These are phyloP conservation scores for Dipus sagitta DNA, from an alignment of 2,797 vertebrate species.

Conservation along the genomic window DNA sequence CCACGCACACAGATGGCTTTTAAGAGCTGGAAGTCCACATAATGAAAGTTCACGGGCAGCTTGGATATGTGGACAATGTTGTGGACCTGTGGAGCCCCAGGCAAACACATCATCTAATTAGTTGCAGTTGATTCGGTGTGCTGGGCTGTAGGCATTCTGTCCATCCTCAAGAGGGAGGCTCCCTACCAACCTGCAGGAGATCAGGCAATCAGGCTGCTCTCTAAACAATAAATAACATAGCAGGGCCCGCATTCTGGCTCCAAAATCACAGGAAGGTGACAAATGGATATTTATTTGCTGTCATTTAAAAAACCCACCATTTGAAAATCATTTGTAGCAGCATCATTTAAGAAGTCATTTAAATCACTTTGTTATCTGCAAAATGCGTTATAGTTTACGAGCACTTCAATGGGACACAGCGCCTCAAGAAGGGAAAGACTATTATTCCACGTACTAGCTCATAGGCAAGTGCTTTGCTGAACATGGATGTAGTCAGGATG, in stretches of 20 bases:
- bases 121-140: conserved; percentile 11
- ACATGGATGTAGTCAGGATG: rapidly evolving
- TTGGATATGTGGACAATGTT: conserved; percentile 72
- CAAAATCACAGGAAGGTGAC: not conserved
- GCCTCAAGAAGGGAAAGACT: not conserved
- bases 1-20: conserved; percentile 66
- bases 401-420: not conserved
- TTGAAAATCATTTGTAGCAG: conserved; percentile 26
- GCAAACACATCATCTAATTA: conserved; percentile 63
- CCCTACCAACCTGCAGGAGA: not conserved
- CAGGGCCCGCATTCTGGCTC: not conserved
- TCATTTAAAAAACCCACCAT: conserved; percentile 36
- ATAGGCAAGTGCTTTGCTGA: not conserved
- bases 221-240: conserved; percentile 39
- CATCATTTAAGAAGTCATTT: conserved; percentile 20
- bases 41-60: conserved; percentile 61
- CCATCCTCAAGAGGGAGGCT: not conserved
- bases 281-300: not conserved
- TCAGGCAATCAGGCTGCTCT: not conserved
- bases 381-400: not conserved
- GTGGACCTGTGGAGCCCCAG: conserved; percentile 46
- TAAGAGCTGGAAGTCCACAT: conserved; percentile 45
- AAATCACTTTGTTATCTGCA: not conserved
- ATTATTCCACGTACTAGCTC: rapidly evolving
- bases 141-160: not conserved